A percentile compares a stretch with the other conserved stretches of the same genome.
Evolutionary conservation across 2,888 invertebrate species (phyloP).

Genomic region (Zhuqinia jingwanae): DNA sequence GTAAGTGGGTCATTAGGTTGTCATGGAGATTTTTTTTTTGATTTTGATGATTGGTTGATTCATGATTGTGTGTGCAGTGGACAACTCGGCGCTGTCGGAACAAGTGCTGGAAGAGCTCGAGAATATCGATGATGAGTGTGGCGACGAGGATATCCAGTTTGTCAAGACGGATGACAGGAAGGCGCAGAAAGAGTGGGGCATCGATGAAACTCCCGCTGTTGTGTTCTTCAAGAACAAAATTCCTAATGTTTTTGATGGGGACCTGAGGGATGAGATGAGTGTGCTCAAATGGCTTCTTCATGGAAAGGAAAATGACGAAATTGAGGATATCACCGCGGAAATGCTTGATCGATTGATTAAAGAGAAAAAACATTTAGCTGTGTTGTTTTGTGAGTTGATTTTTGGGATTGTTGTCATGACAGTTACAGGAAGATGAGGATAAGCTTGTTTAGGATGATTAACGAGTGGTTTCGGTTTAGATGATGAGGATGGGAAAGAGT

Average conservation of each 20-base stretch:
- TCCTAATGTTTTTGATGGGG: slow-evolving; percentile 94
- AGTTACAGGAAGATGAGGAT: no score
- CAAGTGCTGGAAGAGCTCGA: slow-evolving; percentile 93
- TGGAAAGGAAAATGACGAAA: slow-evolving; percentile 80
- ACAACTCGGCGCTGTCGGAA: slow-evolving; percentile 91
- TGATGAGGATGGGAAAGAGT: slow-evolving; percentile 93
- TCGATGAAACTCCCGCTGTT: slow-evolving; percentile 90
- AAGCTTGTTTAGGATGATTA: no score
- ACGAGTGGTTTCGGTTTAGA: no score
- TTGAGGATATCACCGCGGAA: slow-evolving; percentile 81
- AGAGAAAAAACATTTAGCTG: slow-evolving; percentile 80
- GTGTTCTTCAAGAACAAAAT: slow-evolving; percentile 97
- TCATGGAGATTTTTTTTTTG: neutral
- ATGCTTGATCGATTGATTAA: slow-evolving; percentile 81
- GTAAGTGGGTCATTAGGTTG: slow-evolving; percentile 84
- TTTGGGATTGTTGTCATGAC: no score
- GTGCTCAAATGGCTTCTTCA: slow-evolving; percentile 81
- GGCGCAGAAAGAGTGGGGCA: slow-evolving; percentile 93
- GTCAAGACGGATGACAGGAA: slow-evolving; percentile 94
- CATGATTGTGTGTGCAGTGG: no score
- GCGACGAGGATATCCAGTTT: slow-evolving; percentile 88
- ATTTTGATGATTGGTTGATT: no score
- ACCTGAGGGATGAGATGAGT: slow-evolving; percentile 80
- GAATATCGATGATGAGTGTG: slow-evolving; percentile 84
- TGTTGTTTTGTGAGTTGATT: slow-evolving; percentile 80